Conservation (phyloP, 2,113 vertebrate species). For the Nothobranchius furzeri region DNA sequence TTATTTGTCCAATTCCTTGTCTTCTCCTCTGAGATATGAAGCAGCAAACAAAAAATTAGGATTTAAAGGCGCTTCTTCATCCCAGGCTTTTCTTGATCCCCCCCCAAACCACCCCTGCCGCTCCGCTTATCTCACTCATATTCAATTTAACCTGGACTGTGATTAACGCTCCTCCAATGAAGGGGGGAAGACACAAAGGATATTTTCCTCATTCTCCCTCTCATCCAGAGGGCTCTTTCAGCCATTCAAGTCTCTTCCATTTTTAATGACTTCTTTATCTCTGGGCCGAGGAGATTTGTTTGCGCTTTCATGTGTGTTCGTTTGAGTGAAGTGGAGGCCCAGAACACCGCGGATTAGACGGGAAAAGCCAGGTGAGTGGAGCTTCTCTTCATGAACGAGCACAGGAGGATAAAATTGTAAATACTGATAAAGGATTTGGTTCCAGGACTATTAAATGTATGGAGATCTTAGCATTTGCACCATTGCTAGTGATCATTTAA, state of each 20-base stretch:
- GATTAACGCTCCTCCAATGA: constrained; percentile 75
- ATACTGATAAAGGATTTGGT: constrained; percentile 35
- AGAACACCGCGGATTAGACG: constrained; percentile 58
- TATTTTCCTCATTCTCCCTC: constrained; percentile 48
- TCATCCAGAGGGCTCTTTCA: constrained; percentile 64
- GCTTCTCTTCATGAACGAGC: constrained; percentile 23
- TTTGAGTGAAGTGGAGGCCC: constrained; percentile 63
- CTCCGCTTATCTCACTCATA: constrained; percentile 75
- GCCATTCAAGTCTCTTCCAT: constrained; percentile 71
- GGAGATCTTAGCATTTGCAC: constrained; percentile 25
- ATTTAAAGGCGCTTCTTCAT: constrained; percentile 70
- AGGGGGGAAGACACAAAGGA: constrained; percentile 70
- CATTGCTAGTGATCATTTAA: constrained; percentile 46
- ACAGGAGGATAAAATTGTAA: constrained; percentile 17
- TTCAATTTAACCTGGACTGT: constrained; percentile 78
- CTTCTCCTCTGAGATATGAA: constrained; percentile 67
- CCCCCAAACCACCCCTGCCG: constrained; percentile 39
- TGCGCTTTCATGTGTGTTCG: constrained; percentile 75
- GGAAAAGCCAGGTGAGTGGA: constrained; percentile 55
- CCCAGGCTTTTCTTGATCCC: constrained; percentile 53
- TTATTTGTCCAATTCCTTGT: constrained; percentile 77
- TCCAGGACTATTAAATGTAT: constrained; percentile 38
- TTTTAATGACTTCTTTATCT: constrained; percentile 82
- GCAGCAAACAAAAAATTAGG: constrained; percentile 73
- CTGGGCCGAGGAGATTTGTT: constrained; percentile 73